Evolutionary conservation across 2,888 invertebrate genomes (phyloP).

Genomic region (Cheilosia vernalis): DNA sequence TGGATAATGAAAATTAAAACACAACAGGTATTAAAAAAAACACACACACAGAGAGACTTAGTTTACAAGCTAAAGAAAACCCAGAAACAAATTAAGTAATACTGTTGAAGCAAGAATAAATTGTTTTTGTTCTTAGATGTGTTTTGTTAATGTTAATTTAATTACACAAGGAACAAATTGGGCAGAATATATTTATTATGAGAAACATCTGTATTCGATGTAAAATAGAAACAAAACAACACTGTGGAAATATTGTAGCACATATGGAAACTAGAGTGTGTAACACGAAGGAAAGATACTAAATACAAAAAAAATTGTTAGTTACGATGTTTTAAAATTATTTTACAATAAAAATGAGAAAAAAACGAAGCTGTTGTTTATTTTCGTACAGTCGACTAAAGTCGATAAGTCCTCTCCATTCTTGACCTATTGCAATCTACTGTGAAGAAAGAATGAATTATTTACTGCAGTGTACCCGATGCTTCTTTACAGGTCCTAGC

Average conservation of each 20-base stretch:
- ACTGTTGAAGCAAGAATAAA: conserved; percentile 9
- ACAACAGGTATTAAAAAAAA: background rate
- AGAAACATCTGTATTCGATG: conserved; percentile 32
- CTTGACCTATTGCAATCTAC: too few relatives aligned
- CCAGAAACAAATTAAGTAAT: conserved; percentile 22
- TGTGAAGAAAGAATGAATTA: too few relatives aligned
- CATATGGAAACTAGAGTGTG: conserved; percentile 46
- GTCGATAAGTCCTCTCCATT: too few relatives aligned
- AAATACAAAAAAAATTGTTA: conserved; percentile 71
- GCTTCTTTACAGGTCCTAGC: too few relatives aligned
- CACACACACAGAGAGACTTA: conserved; percentile 55
- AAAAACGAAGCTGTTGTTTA: conserved; percentile 2
- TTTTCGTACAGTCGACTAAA: background rate
- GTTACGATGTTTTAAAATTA: conserved; percentile 74
- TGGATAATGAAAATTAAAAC: background rate
- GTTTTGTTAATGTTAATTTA: conserved; percentile 35
- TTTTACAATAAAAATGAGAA: conserved; percentile 72
- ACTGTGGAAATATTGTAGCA: conserved; percentile 29
- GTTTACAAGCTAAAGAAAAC: conserved; percentile 59
- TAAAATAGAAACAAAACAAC: conserved; percentile 31
- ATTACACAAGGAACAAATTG: conserved; percentile 14
- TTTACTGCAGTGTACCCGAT: too few relatives aligned
- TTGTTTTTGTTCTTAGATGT: conserved; percentile 12
- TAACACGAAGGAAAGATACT: conserved; percentile 54
- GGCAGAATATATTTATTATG: conserved; percentile 33